Evolutionary conservation across 2,113 vertebrate species (phyloP).

Genomic region (Lepus europaeus): DNA sequence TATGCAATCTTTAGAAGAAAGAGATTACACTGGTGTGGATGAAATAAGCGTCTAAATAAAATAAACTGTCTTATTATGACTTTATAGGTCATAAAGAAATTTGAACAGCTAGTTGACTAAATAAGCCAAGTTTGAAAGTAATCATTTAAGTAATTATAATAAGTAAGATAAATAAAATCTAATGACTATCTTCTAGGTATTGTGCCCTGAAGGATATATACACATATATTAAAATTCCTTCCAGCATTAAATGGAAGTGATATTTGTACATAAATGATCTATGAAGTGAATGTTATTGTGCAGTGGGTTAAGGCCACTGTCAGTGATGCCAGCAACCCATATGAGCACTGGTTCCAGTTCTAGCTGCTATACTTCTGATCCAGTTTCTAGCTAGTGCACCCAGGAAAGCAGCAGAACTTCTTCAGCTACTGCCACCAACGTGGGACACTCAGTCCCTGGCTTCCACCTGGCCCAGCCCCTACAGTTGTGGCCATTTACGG

Average conservation of each 20-base stretch:
- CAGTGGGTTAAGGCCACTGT: too few relatives aligned
- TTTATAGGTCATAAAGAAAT: neutral
- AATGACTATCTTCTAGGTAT: constrained; percentile 31
- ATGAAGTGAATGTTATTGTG: neutral
- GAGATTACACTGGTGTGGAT: neutral
- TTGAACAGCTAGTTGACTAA: neutral
- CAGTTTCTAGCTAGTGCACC: too few relatives aligned
- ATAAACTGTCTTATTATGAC: neutral
- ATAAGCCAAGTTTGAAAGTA: neutral
- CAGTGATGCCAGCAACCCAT: too few relatives aligned
- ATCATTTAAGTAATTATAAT: neutral
- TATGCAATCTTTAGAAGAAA: neutral
- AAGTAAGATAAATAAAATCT: neutral
- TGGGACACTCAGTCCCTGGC: too few relatives aligned
- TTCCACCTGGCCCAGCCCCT: too few relatives aligned
- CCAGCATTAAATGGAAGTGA: neutral
- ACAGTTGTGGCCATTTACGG: too few relatives aligned
- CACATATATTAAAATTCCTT: neutral
- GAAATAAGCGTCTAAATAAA: neutral
- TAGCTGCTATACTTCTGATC: too few relatives aligned
- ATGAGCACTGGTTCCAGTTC: too few relatives aligned
- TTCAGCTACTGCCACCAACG: too few relatives aligned
- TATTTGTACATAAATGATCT: neutral
- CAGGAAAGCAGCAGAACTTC: too few relatives aligned
- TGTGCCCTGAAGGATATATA: neutral